Evolutionary conservation across 2,797 vertebrate genomes (phyloP), one percentile per base, ranked within the genome.

Genomic region (Pangasius krempfi): DNA sequence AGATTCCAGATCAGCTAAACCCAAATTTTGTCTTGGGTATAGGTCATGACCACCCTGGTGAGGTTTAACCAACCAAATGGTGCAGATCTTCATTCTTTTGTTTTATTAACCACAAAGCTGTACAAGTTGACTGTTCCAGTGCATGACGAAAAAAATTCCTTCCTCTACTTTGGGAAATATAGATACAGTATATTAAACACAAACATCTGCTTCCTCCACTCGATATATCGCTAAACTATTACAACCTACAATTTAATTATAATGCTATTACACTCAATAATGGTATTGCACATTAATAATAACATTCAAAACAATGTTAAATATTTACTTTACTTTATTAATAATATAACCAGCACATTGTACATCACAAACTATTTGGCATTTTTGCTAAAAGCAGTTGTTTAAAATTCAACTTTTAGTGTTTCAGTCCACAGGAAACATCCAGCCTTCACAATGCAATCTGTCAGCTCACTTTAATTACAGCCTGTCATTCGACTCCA

Each of bases 381-480:
- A 4, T 14, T 76, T 64, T 33, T 22, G 7, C 52, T 87, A n/a
- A 37, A 70, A 82, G 52, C 64, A 14, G 33, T 72, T 54, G 14
- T 66, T 64, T 30, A 44, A 87, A 54, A 40, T 70, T 27, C 6
- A 64, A 33, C 47, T n/a, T 70, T 68, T 58, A 30, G 8, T 64
- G 56, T 50, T 75, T 75, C 7, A 52, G n/a, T 64, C 4, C 5
- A n/a, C 33, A 58, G 33, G 52, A 81, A 81, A 60, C 37, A 52
- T 54, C 70, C 33, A 80, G 20, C 8, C 66, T 82, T 75, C 40
- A 50, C 68, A 72, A 13, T 54, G 5, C 68, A 50, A 16, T 44
- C 37, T 84, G 62, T 82, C 60, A 70, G 86, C 76, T 81, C 62
- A 1, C 78, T 72, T 72, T 72, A 87, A 82, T 81, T 72, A 87